These are phyloP conservation scores for Xiphophorus hellerii DNA, from an alignment of 2,113 vertebrate species.

Conservation along the genomic window DNA sequence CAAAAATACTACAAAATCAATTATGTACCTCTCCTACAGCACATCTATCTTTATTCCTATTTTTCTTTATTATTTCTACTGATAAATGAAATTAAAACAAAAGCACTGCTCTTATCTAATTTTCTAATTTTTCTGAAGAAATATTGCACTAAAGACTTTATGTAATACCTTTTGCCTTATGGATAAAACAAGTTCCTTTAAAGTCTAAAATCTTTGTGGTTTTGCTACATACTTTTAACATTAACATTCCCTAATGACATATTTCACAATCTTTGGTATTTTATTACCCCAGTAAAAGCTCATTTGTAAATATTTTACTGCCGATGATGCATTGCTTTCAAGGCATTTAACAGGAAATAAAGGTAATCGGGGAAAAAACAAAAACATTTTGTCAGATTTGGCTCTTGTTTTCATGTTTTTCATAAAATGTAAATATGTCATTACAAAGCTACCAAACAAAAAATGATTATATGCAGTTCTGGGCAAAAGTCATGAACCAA, in stretches of 20 bases:
- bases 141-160: neutral
- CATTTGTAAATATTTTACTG: neutral
- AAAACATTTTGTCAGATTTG: neutral
- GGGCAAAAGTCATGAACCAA: neutral
- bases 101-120: neutral
- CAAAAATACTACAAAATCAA: constrained; percentile 5
- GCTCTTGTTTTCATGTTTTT: neutral
- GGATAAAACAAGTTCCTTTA: neutral
- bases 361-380: neutral
- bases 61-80: neutral
- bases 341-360: neutral
- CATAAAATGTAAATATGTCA: neutral
- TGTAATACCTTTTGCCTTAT: neutral
- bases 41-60: neutral
- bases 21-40: neutral
- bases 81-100: neutral
- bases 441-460: neutral
- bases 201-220: neutral
- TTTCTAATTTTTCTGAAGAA: neutral
- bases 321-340: neutral
- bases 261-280: neutral
- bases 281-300: neutral
- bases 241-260: neutral
- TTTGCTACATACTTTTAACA: neutral
- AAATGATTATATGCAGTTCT: neutral